Percentiles rank a stretch among this genome's conserved stretches.
These are phyloP conservation scores for Acholoe squamosa DNA, from an alignment of 2,888 invertebrate species.

Conservation along the genomic window DNA sequence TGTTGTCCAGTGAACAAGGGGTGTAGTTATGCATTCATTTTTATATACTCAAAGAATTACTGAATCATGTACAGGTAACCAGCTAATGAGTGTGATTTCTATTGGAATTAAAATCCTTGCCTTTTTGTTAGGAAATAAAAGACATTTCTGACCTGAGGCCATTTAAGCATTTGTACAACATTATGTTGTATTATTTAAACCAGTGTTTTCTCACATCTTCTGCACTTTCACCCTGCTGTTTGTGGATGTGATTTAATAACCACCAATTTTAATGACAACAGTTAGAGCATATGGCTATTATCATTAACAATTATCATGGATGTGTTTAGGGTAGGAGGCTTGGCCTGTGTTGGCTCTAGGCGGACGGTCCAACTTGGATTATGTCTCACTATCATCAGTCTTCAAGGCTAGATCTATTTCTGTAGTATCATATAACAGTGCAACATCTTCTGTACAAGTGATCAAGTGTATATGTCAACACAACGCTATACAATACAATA, in stretches of 20 bases:
- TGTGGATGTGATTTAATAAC: background rate
- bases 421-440: conserved; percentile 9
- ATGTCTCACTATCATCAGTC: background rate
- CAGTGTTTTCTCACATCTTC: background rate
- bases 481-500: conserved; percentile 38
- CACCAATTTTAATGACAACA: background rate
- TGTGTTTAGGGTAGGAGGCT: background rate
- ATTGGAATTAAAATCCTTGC: too few relatives aligned
- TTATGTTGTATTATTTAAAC: background rate
- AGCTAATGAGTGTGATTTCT: background rate
- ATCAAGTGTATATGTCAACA: conserved; percentile 55
- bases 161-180: conserved; percentile 10
- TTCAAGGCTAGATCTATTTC: conserved; percentile 39
- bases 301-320: background rate
- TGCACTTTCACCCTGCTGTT: background rate
- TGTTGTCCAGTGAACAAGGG: background rate
- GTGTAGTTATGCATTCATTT: background rate
- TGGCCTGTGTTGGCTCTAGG: background rate
- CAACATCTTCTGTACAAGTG: conserved; percentile 35
- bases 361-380: conserved; percentile 33
- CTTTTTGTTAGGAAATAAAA: background rate
- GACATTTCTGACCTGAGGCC: background rate
- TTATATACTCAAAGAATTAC: background rate
- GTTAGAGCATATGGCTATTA: background rate
- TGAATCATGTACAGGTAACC: background rate